Evolutionary conservation across 2,797 vertebrate genomes (phyloP).

Genomic region (Prionace glauca): DNA sequence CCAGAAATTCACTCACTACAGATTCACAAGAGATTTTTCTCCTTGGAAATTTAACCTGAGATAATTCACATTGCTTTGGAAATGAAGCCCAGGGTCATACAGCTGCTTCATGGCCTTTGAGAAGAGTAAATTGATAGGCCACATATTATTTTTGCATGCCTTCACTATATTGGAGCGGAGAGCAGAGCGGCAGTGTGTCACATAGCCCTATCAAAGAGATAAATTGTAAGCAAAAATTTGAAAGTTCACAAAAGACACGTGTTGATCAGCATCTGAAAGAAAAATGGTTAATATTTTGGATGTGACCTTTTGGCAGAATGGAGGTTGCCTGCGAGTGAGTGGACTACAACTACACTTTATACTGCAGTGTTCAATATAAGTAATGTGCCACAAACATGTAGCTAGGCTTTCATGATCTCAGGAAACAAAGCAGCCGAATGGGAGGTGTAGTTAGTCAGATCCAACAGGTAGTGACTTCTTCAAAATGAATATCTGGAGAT

Average conservation of each 20-base stretch:
- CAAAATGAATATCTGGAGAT: neutral
- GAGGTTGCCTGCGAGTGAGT: neutral
- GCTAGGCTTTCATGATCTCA: neutral
- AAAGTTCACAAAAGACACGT: neutral
- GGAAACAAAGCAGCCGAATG: neutral
- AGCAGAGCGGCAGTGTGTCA: neutral
- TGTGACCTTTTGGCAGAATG: neutral
- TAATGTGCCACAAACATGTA: neutral
- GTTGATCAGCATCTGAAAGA: neutral
- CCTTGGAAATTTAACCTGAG: neutral
- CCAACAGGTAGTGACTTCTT: neutral
- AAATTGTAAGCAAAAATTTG: neutral
- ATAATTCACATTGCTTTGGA: conserved; percentile 20
- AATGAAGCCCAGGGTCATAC: neutral
- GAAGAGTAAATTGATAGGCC: neutral
- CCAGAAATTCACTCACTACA: neutral
- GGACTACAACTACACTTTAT: neutral
- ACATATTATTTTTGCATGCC: neutral
- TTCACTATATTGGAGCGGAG: neutral
- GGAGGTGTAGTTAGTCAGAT: neutral
- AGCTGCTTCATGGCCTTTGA: neutral
- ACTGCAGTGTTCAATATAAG: neutral
- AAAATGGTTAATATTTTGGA: neutral
- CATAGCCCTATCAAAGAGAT: neutral
- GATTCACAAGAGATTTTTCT: neutral